These are phyloP conservation scores for Limanda limanda DNA, from an alignment of 2,113 vertebrate species.

Conservation along the genomic window DNA sequence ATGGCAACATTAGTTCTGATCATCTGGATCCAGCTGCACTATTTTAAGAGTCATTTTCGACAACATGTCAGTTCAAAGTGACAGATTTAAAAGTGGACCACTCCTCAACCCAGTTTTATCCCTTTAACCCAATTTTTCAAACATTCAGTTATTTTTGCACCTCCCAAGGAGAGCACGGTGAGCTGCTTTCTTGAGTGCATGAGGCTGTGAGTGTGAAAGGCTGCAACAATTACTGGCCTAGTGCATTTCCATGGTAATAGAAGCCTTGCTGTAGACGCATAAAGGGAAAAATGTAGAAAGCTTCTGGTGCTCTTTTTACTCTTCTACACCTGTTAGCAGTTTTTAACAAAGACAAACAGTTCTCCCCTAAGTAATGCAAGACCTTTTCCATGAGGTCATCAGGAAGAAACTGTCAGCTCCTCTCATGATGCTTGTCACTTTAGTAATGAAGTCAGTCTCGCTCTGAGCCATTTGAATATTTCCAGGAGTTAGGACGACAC, in stretches of 20 bases:
- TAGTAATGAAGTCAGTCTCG: neutral
- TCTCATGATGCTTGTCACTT: slow-evolving; percentile 7
- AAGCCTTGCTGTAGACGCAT: slow-evolving; percentile 30
- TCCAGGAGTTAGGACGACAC: slow-evolving; percentile 15
- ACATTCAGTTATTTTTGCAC: slow-evolving; percentile 74
- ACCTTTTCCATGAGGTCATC: slow-evolving; percentile 32
- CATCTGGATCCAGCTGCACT: slow-evolving; percentile 35
- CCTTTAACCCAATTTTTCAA: slow-evolving; percentile 73
- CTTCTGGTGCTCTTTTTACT: slow-evolving; percentile 23
- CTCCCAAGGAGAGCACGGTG: slow-evolving; percentile 62
- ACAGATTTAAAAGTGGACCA: slow-evolving; percentile 67
- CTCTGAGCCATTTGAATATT: slow-evolving; percentile 25
- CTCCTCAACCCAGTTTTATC: slow-evolving; percentile 68
- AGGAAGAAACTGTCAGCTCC: neutral
- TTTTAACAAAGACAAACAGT: slow-evolving; percentile 44
- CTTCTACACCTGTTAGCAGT: slow-evolving; percentile 55
- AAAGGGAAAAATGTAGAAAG: slow-evolving; percentile 52
- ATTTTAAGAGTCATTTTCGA: slow-evolving; percentile 39
- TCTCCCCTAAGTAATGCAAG: slow-evolving; percentile 2
- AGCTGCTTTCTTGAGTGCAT: slow-evolving; percentile 50
- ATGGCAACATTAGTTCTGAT: slow-evolving; percentile 57
- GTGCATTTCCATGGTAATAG: slow-evolving; percentile 61
- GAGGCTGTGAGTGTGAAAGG: slow-evolving; percentile 28
- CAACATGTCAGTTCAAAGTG: slow-evolving; percentile 48
- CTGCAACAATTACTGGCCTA: slow-evolving; percentile 63